phyloP scores from a whole-genome alignment of 2,113 vertebrate genomes.

The Chionomys nivalis region DNA sequence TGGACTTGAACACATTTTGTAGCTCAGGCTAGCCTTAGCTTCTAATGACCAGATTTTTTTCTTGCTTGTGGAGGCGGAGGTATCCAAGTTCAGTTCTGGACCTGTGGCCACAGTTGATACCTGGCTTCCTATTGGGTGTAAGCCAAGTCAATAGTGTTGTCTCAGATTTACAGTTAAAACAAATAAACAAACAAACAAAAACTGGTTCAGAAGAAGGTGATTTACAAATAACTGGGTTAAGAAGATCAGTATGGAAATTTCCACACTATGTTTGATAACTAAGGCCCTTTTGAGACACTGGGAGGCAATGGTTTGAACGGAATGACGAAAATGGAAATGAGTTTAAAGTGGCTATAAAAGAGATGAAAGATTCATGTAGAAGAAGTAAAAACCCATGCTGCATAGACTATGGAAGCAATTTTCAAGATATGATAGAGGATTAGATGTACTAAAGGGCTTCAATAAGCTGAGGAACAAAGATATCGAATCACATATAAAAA shows the following conservation, averaged over 20 bases:
- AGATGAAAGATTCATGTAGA: not conserved
- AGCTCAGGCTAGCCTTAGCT: not conserved
- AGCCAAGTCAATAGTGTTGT: not conserved
- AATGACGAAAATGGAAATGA: not conserved
- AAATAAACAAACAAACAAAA: not conserved
- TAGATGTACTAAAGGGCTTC: not conserved
- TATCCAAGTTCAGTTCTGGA: not conserved
- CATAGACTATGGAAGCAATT: not conserved
- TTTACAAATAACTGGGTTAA: not conserved
- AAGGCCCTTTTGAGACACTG: not conserved
- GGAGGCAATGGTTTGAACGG: not conserved
- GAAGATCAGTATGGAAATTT: not conserved
- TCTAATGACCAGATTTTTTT: not conserved
- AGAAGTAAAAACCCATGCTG: not conserved
- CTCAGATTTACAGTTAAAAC: not conserved
- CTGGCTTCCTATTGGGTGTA: fast-evolving
- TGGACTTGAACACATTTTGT: not conserved
- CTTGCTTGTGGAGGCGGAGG: not conserved
- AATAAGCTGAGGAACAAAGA: not conserved
- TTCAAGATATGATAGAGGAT: not conserved
- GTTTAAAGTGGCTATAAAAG: not conserved
- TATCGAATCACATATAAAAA: not conserved
- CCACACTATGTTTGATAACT: not conserved
- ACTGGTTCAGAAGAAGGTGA: not conserved
- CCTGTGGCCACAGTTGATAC: fast-evolving